Evolutionary conservation across 2,797 vertebrate species (phyloP).

Genomic region (Muscicapa striata): DNA sequence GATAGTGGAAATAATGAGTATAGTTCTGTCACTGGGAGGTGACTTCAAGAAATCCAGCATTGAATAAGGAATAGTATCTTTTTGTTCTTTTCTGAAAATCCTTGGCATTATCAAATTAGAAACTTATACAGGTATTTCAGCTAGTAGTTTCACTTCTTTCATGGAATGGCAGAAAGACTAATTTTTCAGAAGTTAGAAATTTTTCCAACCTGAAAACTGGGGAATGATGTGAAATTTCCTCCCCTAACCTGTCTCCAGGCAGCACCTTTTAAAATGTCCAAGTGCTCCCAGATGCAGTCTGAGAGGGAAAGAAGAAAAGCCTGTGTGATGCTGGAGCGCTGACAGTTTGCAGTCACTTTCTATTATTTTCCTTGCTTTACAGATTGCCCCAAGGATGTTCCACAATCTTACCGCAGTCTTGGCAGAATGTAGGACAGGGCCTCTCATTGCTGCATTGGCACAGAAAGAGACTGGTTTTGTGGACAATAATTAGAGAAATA

Average conservation of each 20-base stretch:
- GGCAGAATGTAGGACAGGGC: slow-evolving; percentile 48
- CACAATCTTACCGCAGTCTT: not conserved
- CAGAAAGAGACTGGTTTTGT: not conserved
- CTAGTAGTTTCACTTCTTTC: not conserved
- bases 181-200: not conserved
- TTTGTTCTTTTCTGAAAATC: slow-evolving; percentile 10
- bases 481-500: not conserved
- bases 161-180: not conserved
- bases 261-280: not conserved
- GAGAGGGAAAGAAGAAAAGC: not conserved
- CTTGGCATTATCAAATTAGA: not conserved
- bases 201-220: not conserved
- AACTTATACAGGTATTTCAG: not conserved
- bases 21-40: not conserved
- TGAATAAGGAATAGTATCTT: not conserved
- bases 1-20: not conserved
- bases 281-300: not conserved
- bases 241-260: not conserved
- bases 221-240: not conserved
- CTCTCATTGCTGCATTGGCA: not conserved
- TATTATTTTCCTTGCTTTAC: not conserved
- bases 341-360: not conserved
- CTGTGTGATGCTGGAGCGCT: not conserved
- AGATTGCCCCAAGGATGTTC: slow-evolving; percentile 11
- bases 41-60: not conserved